phyloP scores from a whole-genome alignment of 2,113 vertebrate species.

The Halichoerus grypus region DNA sequence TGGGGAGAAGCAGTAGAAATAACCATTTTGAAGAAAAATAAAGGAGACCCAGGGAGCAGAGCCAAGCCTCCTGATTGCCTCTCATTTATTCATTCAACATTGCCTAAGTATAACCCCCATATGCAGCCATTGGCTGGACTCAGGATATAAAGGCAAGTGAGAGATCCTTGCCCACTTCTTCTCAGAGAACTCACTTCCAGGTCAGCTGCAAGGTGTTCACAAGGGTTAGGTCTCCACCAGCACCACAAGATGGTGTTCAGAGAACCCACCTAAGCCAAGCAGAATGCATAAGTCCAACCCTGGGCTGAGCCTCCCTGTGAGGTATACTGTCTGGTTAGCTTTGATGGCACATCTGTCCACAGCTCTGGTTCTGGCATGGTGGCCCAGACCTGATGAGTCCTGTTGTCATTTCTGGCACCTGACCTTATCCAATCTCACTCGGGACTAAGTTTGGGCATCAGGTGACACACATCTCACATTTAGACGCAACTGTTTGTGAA shows the following conservation, averaged over 20 bases:
- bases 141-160: not conserved
- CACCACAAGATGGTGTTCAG: not conserved
- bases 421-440: not conserved
- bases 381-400: not conserved
- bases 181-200: not conserved
- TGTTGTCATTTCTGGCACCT: not conserved
- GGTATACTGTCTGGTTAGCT: not conserved
- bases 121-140: not conserved
- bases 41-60: not conserved
- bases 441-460: not conserved
- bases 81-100: not conserved
- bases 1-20: not conserved
- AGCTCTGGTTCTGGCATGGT: not conserved
- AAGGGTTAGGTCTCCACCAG: not conserved
- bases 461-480: not conserved
- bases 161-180: not conserved
- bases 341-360: not conserved
- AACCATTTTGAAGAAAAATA: not conserved
- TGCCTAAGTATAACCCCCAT: not conserved
- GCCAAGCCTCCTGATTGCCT: not conserved
- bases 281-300: fast-evolving
- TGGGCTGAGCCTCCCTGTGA: fast-evolving
- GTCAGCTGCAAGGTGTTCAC: not conserved
- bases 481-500: not conserved
- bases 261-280: not conserved